Percentiles rank a stretch among this genome's conserved stretches.
Conservation (phyloP, 2,797 vertebrate genomes). For the Agapornis canus region DNA sequence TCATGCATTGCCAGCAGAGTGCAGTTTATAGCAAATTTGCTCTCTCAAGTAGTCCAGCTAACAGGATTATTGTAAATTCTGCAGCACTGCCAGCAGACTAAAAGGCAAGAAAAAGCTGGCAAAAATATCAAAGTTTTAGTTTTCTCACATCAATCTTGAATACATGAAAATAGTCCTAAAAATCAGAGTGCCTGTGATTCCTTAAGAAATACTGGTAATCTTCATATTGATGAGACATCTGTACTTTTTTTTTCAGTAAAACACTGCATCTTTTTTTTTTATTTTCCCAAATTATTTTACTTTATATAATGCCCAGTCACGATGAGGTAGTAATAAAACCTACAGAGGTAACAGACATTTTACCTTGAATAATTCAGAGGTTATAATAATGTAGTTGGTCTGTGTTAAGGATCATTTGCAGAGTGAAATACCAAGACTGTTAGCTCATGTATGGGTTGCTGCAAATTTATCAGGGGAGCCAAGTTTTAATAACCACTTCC, state of each 20-base stretch:
- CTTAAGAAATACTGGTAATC: neutral
- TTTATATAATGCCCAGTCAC: neutral
- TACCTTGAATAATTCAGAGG: neutral
- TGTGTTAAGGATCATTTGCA: neutral
- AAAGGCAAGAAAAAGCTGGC: constrained; percentile 28
- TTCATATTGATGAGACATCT: neutral
- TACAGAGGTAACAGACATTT: neutral
- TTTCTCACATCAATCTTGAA: neutral
- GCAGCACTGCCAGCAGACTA: constrained; percentile 38
- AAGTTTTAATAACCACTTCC: neutral
- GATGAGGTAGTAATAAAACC: neutral
- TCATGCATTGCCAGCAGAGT: constrained; percentile 44
- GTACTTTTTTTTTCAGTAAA: neutral
- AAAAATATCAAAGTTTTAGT: constrained; percentile 18
- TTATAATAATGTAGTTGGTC: neutral
- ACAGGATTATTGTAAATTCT: constrained; percentile 51
- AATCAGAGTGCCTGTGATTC: neutral
- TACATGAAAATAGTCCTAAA: neutral
- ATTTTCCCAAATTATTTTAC: neutral
- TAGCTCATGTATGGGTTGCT: neutral
- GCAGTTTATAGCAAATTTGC: constrained; percentile 20
- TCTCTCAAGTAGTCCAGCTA: constrained; percentile 58
- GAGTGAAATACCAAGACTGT: neutral
- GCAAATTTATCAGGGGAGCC: neutral
- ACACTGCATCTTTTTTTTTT: neutral